Evolutionary conservation across 1,140 invertebrate genomes (phyloP), one percentile per base, ranked within the genome.

Genomic region (Agrilus planipennis): DNA sequence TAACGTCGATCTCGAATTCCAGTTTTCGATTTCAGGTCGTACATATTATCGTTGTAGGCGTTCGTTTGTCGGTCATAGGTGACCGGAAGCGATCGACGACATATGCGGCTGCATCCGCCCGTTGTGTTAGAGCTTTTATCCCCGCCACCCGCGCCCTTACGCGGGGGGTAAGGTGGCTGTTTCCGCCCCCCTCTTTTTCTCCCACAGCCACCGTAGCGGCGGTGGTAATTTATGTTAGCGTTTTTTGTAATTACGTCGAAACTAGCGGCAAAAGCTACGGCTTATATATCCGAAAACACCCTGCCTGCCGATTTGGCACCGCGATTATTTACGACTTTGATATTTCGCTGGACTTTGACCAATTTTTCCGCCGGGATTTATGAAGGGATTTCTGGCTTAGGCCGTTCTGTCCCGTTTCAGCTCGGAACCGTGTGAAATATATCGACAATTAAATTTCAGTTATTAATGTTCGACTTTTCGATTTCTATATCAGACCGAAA

Each of bases 81-180:
- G 49, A 48, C 49, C 49, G 49, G 49, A 51, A 49, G 32, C 38
- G 29, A 44, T 45, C 20, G 40, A 40, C 40, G 39, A 31, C 46
- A 51, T 49, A 45, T 49, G 46, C 45, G 43, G 44, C 49, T 40
- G 44, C 46, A 48, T 51, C 49, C 49, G 49, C 43, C 42, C 20
- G 34, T n/a, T n/a, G n/a, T n/a, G n/a, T n/a, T n/a, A 34, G 44
- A 34, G 39, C 41, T 46, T 36, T 35, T 29, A 36, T 19, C 22
- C 14, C 38, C 34, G 21, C 38, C 30, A 25, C 10, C 25, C 30
- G 31, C 16, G 16, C 19, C 41, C 19, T 32, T 16, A 14, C 14
- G 7, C 14, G 6, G 6, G 30, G 6, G 7, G 14, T 14, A 16
- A 6, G 10, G 5, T 6, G 19, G 6, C 12, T 25, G 9, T 25